Conservation (phyloP, 2,888 invertebrate species). For the Yponomeuta plumbellus region DNA sequence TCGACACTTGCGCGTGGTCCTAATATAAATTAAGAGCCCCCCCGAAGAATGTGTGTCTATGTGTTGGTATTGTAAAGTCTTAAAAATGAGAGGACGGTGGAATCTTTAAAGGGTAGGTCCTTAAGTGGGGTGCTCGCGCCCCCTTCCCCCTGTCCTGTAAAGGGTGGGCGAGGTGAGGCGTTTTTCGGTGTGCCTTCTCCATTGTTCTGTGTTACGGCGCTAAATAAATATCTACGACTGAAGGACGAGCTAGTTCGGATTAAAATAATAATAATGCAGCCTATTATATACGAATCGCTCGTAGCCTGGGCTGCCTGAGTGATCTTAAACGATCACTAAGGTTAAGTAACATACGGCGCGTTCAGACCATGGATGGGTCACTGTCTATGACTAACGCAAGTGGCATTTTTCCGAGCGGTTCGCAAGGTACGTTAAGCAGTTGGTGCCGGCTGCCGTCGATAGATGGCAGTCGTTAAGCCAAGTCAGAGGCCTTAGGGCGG, state of each 20-base stretch:
- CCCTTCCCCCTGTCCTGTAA: slow-evolving; percentile 34
- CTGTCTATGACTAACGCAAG: too few species aligned
- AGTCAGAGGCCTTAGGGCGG: too few species aligned
- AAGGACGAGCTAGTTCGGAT: neutral
- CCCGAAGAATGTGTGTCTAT: slow-evolving; percentile 50
- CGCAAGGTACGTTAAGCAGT: too few species aligned
- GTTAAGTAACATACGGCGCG: too few species aligned
- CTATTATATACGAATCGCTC: too few species aligned
- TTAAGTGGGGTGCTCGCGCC: slow-evolving; percentile 49
- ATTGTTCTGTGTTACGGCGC: slow-evolving; percentile 67
- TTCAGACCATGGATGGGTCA: too few species aligned
- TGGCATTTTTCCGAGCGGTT: too few species aligned
- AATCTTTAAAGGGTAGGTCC: slow-evolving; percentile 75
- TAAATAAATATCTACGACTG: neutral
- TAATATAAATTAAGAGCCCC: slow-evolving; percentile 63
- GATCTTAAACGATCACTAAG: too few species aligned
- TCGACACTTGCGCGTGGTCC: slow-evolving; percentile 28
- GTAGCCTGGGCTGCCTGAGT: too few species aligned
- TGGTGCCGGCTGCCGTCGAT: too few species aligned
- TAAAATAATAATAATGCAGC: too few species aligned
- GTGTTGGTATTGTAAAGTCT: slow-evolving; percentile 74
- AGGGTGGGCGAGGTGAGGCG: slow-evolving; percentile 46
- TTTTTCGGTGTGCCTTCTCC: slow-evolving; percentile 61
- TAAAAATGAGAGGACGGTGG: slow-evolving; percentile 74
- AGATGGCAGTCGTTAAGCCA: too few species aligned